Conservation (phyloP, 1,140 invertebrate genomes). For the Atta texana region DNA sequence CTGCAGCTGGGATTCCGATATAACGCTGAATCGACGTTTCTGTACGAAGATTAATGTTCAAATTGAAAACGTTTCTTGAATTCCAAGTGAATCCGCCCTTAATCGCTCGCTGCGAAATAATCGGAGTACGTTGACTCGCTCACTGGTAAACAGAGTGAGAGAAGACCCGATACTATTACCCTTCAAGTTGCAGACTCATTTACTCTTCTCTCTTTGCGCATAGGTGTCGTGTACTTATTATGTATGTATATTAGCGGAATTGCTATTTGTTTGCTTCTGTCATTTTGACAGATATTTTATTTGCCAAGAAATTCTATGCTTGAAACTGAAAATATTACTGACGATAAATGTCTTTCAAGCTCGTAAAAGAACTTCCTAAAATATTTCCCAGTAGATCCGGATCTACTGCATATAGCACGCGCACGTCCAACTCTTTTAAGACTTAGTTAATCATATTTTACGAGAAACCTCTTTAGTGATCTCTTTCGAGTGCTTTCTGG, state of each 20-base stretch:
- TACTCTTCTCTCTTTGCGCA: background rate
- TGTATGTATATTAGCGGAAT: background rate
- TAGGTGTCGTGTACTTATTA: background rate
- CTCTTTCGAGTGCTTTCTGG: background rate
- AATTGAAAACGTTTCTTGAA: constrained; percentile 75
- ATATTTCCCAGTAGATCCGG: constrained; percentile 7
- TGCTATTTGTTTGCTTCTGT: background rate
- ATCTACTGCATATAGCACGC: background rate
- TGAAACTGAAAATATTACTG: background rate
- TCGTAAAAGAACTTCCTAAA: background rate
- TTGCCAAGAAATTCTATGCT: background rate
- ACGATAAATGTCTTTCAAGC: background rate
- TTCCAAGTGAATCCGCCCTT: constrained; percentile 65
- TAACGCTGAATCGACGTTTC: constrained; percentile 50
- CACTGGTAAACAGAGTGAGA: constrained; percentile 26
- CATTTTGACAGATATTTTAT: background rate
- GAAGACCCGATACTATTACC: constrained; percentile 41
- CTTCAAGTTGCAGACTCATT: constrained; percentile 17
- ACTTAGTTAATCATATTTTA: constrained; percentile 37
- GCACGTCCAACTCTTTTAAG: background rate
- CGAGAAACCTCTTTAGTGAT: background rate
- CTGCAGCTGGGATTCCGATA: constrained; percentile 54
- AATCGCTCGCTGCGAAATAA: constrained; percentile 57
- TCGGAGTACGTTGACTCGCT: constrained; percentile 37
- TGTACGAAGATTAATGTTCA: constrained; percentile 73